These are phyloP conservation scores for Arothron firmamentum DNA, from an alignment of 2,113 vertebrate species.

Conservation along the genomic window DNA sequence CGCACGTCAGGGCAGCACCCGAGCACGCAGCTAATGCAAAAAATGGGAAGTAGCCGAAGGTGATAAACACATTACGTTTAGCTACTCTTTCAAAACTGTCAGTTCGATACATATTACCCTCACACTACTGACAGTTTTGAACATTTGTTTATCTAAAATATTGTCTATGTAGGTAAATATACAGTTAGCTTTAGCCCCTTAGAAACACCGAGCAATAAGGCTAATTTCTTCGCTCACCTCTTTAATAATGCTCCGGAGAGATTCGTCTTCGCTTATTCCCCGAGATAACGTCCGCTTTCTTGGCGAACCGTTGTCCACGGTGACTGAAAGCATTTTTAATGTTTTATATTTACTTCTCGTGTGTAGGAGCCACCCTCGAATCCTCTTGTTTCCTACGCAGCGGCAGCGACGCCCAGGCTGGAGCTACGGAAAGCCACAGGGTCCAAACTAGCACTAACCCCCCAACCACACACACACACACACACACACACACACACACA, in stretches of 20 bases:
- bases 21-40: not conserved
- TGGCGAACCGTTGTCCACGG: constrained; percentile 67
- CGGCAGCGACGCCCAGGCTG: constrained; percentile 40
- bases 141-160: not conserved
- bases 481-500: no score
- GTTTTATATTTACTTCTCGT: constrained; percentile 14
- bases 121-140: no score
- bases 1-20: not conserved
- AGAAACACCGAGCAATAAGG: not conserved
- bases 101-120: not conserved
- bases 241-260: constrained; percentile 71
- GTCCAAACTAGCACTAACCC: constrained; percentile 15
- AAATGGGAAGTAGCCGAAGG: constrained; percentile 27
- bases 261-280: constrained; percentile 77
- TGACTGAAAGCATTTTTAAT: constrained; percentile 64
- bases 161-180: not conserved
- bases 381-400: constrained; percentile 41
- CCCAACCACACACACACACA: not conserved
- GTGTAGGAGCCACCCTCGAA: constrained; percentile 32
- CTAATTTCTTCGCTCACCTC: constrained; percentile 62
- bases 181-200: not conserved
- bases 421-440: constrained; percentile 38
- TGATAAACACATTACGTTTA: not conserved
- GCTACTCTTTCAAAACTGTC: not conserved
- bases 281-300: constrained; percentile 68